phyloP scores from a whole-genome alignment of 2,113 vertebrate genomes.

The Dasypus novemcinctus region DNA sequence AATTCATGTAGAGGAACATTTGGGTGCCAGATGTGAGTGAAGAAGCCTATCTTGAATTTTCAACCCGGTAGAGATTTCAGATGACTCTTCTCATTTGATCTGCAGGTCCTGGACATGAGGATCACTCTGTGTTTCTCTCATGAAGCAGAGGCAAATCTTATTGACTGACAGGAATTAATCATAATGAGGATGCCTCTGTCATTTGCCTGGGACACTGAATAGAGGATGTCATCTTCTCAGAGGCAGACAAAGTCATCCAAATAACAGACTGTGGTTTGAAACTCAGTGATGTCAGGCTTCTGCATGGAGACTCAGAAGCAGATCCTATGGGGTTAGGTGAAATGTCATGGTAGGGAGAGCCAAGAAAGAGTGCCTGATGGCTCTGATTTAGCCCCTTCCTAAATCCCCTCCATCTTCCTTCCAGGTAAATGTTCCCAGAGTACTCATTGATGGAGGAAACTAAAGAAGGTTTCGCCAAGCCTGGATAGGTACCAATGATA shows the following conservation, averaged over 20 bases:
- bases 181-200: background rate
- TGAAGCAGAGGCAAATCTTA: background rate
- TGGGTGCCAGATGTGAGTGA: background rate
- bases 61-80: background rate
- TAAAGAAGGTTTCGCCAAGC: slow-evolving; percentile 1
- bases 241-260: slow-evolving; percentile 19
- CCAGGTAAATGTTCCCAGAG: background rate
- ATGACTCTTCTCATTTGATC: slow-evolving; percentile 6
- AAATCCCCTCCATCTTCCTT: background rate
- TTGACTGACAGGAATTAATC: background rate
- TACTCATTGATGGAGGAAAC: slow-evolving; percentile 32
- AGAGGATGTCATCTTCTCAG: background rate
- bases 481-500: slow-evolving; percentile 6
- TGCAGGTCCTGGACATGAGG: background rate
- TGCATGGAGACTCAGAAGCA: background rate
- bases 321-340: background rate
- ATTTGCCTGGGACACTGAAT: background rate
- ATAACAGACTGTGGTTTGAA: background rate
- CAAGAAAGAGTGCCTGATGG: background rate
- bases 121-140: background rate
- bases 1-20: background rate
- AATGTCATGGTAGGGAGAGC: background rate
- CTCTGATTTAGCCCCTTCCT: background rate
- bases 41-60: slow-evolving; percentile 40
- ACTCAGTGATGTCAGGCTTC: background rate